phyloP scores from a whole-genome alignment of 2,113 vertebrate species.

The Promerops cafer region DNA sequence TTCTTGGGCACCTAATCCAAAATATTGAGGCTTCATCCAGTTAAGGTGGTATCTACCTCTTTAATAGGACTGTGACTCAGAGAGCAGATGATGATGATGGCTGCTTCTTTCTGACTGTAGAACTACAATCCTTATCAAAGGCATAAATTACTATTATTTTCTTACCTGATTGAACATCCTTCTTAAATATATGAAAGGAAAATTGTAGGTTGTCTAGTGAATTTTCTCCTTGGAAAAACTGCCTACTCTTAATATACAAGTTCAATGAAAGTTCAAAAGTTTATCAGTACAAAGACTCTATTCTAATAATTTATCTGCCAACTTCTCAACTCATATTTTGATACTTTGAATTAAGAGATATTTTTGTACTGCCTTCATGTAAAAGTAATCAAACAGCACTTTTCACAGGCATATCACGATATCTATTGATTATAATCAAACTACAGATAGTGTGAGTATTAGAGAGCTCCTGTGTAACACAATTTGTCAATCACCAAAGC shows the following conservation, averaged over 20 bases:
- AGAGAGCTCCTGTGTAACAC: background rate
- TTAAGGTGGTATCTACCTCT: conserved; percentile 62
- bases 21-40: conserved; percentile 10
- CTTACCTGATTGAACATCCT: conserved; percentile 69
- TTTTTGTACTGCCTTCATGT: conserved; percentile 37
- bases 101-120: conserved; percentile 65
- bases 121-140: conserved; percentile 73
- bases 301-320: conserved; percentile 64
- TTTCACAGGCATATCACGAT: conserved; percentile 40
- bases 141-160: conserved; percentile 79
- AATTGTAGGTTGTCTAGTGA: conserved; percentile 75
- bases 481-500: conserved; percentile 37
- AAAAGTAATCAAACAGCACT: conserved; percentile 61
- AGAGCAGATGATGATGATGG: conserved; percentile 43
- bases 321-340: conserved; percentile 43
- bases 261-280: conserved; percentile 78
- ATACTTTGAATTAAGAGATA: conserved; percentile 20
- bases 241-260: conserved; percentile 70
- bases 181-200: conserved; percentile 74
- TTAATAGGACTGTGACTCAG: conserved; percentile 67
- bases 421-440: conserved; percentile 65
- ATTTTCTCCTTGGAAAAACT: conserved; percentile 72
- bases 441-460: background rate
- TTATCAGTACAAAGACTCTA: conserved; percentile 63
- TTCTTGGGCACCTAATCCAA: conserved; percentile 25